Percentiles rank a stretch among this genome's conserved stretches.
Evolutionary conservation across 2,797 vertebrate genomes (phyloP).

Genomic region (Onychomys torridus): DNA sequence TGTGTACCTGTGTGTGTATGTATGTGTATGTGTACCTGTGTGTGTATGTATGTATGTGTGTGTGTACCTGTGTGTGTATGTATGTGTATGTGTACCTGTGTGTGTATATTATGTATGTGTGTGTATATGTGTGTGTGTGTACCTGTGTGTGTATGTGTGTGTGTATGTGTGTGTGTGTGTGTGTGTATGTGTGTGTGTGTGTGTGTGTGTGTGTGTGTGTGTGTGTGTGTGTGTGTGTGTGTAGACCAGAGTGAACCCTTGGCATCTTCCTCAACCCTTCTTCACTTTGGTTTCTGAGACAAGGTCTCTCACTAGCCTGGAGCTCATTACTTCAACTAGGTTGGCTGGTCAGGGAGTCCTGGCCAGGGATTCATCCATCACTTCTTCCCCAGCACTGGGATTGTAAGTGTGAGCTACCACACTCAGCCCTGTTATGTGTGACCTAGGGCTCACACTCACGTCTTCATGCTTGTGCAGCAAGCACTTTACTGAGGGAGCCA

Average conservation of each 20-base stretch:
- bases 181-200: not conserved
- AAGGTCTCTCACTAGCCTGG: not conserved
- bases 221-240: not conserved
- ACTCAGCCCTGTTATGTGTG: not conserved
- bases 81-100: too few species aligned
- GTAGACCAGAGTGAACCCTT: not conserved
- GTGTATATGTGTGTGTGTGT: too few species aligned
- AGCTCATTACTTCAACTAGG: not conserved
- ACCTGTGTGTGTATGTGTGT: too few species aligned
- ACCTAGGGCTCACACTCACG: not conserved
- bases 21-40: too few species aligned
- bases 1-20: not conserved
- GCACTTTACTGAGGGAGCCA: not conserved
- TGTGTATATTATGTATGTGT: too few species aligned
- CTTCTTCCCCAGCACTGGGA: not conserved
- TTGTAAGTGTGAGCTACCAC: not conserved
- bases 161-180: not conserved
- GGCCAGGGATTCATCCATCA: too few species aligned
- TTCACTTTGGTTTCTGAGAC: not conserved
- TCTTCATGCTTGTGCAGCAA: not conserved
- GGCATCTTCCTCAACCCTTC: not conserved
- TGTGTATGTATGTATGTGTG: too few species aligned
- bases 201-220: not conserved
- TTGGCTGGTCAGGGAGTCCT: too few species aligned
- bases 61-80: too few species aligned